Evolutionary conservation across 2,888 invertebrate species (phyloP), one percentile per base, ranked within the genome.

Genomic region (Drosophila formosana): DNA sequence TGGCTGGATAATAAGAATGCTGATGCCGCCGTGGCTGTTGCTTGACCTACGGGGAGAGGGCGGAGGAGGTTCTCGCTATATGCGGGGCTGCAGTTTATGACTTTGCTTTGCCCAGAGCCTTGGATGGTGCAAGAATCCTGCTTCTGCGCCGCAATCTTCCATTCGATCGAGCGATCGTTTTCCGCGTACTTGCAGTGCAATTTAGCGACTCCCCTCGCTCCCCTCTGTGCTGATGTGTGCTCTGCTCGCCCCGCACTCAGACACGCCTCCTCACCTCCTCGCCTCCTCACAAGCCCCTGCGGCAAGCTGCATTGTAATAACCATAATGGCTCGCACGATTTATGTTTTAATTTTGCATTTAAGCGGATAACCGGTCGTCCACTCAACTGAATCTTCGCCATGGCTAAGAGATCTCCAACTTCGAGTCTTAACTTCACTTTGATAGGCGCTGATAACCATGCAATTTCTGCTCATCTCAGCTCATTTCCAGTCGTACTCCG

Each of bases 311-410:
- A 75, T 71, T 82, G 86, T 88, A 90, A 91, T 91, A 82, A 89
- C 89, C 89, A 89, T 91, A 89, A 91, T 91, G 90, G 89, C 84
- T 81, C 89, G 82, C 88, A 88, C 89, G 87, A 89, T 89, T 89
- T 86, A 84, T 89, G 87, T 91, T 91, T 91, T 91, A 91, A 91
- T 91, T 91, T 91, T 86, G 90, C 89, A 89, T 88, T 90, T 84
- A 85, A 79, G 82, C 76, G 57, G 71, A 63, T 50, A 62, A 57
- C 39, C 49, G 45, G 45, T 45, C 60, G 53, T 30, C 28, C 28
- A 28, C 28, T 28, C 28, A 5, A 28, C 34, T 9, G 11, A 9
- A 28, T 28, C 28, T 28, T 4, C 28, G 47, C 30, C 5, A 34
- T 23, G 43, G 23, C 18, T 28, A 23, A 5, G 34, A 32, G 25